A percentile compares a stretch with the other conserved stretches of the same genome.
Evolutionary conservation across 2,888 invertebrate species (phyloP).

Genomic region (Drosophila mulleri): DNA sequence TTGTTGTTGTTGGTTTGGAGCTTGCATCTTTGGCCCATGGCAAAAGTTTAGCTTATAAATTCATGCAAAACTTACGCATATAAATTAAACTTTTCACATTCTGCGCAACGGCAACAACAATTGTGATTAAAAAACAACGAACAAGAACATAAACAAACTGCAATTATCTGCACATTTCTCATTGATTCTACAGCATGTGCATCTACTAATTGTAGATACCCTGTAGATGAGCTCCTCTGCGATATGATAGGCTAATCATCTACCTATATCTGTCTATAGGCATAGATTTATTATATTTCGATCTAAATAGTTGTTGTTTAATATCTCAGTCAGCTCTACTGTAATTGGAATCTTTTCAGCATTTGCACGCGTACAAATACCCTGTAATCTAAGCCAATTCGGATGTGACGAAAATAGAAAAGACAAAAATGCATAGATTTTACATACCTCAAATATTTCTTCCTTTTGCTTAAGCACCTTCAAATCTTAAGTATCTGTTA

Average conservation of each 20-base stretch:
- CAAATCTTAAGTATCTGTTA: too few relatives aligned
- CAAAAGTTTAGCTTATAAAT: slow-evolving; percentile 80
- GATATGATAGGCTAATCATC: not conserved
- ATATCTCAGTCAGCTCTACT: not conserved
- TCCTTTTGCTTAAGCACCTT: too few relatives aligned
- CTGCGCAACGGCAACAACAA: slow-evolving; percentile 38
- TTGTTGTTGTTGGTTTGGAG: slow-evolving; percentile 30
- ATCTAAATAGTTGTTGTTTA: not conserved
- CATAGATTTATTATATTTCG: not conserved
- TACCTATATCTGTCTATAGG: not conserved
- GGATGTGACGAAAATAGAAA: too few relatives aligned
- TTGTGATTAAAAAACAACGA: slow-evolving; percentile 12
- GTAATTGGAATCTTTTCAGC: too few relatives aligned
- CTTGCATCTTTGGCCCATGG: slow-evolving; percentile 51
- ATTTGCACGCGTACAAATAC: not conserved
- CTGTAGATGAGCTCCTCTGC: too few relatives aligned
- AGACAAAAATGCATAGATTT: too few relatives aligned
- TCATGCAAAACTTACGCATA: slow-evolving; percentile 79
- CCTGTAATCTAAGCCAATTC: not conserved
- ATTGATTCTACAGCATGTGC: slow-evolving; percentile 3
- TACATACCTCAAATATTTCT: too few relatives aligned
- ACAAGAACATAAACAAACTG: slow-evolving; percentile 41
- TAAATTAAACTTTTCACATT: slow-evolving; percentile 71
- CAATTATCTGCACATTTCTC: slow-evolving; percentile 48
- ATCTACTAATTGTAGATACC: not conserved